Percentiles rank a stretch among this genome's conserved stretches.
phyloP scores from a whole-genome alignment of 2,797 vertebrate genomes.

The Gallinago stenura region DNA sequence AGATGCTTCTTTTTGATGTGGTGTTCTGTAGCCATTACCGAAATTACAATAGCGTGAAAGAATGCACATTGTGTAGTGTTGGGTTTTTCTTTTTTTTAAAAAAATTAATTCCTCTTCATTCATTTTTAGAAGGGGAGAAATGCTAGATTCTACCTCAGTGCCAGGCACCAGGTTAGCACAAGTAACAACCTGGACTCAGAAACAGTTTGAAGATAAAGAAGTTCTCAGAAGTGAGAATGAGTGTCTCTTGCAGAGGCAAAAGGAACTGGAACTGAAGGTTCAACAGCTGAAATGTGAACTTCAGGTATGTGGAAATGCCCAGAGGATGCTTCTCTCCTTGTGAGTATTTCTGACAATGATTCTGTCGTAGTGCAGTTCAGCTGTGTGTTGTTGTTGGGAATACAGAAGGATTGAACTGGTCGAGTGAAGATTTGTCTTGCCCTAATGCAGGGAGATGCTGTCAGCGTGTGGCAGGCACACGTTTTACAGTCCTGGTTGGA shows the following conservation, averaged over 20 bases:
- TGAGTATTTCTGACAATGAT: not conserved
- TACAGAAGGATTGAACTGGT: not conserved
- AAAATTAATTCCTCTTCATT: not conserved
- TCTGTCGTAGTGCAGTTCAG: not conserved
- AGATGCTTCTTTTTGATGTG: not conserved
- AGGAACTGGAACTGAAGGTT: constrained; percentile 68
- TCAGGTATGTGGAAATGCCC: constrained; percentile 57
- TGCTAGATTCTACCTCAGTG: not conserved
- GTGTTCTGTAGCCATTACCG: not conserved
- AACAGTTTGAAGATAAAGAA: constrained; percentile 69
- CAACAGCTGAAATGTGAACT: constrained; percentile 69
- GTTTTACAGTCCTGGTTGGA: not conserved
- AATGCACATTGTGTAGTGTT: not conserved
- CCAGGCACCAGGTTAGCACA: constrained; percentile 53
- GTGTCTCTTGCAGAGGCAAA: constrained; percentile 57
- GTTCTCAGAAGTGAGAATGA: constrained; percentile 64
- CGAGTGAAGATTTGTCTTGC: not conserved
- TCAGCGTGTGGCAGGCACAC: rapidly evolving
- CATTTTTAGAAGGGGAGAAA: constrained; percentile 65
- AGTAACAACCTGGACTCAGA: constrained; percentile 49
- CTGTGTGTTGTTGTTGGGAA: not conserved
- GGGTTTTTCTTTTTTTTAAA: not conserved
- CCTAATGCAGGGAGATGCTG: not conserved
- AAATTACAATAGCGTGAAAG: not conserved
- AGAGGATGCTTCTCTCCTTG: not conserved